Evolutionary conservation across 2,113 vertebrate species (phyloP).

Genomic region (Meles meles): DNA sequence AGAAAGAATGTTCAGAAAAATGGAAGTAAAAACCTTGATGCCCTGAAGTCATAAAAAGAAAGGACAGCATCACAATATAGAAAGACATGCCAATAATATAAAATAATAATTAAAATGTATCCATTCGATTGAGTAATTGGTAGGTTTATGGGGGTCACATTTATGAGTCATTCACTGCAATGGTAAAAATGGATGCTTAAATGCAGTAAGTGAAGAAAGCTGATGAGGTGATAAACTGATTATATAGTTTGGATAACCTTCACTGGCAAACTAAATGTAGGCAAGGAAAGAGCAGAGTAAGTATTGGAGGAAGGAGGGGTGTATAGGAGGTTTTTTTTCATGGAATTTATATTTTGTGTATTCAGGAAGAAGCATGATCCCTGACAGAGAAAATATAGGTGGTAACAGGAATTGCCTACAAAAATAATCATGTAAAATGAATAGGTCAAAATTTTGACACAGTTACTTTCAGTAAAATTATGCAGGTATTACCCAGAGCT

Average conservation of each 20-base stretch:
- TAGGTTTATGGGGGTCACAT: background rate
- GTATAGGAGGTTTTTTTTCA: background rate
- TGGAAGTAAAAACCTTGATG: background rate
- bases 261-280: background rate
- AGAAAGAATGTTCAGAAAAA: background rate
- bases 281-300: background rate
- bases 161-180: slow-evolving; percentile 5
- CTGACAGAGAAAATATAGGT: background rate
- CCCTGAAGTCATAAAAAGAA: background rate
- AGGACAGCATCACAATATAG: background rate
- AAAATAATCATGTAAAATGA: background rate
- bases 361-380: background rate
- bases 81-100: background rate
- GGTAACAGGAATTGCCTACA: background rate
- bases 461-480: background rate
- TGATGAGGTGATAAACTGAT: background rate
- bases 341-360: background rate
- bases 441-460: background rate
- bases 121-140: background rate
- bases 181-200: background rate
- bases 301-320: background rate
- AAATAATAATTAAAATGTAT: background rate
- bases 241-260: background rate
- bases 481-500: background rate
- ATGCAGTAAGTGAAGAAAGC: background rate